Evolutionary conservation across 23 tunicate genomes (phyloP).

Genomic region (Ciona savignyi): DNA sequence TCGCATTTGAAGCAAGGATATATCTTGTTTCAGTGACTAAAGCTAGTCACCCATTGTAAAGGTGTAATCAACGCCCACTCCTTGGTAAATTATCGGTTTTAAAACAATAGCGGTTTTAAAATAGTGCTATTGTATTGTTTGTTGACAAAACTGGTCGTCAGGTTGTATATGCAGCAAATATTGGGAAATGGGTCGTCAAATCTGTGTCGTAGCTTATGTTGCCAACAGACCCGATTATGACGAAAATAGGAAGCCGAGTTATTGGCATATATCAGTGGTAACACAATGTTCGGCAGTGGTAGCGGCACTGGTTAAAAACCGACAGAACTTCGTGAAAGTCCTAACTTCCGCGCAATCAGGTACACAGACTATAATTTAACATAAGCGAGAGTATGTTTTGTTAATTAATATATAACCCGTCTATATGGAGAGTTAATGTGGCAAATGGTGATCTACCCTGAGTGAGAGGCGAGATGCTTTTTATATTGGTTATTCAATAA

Average conservation of each 20-base stretch:
- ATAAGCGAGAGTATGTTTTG: too few species aligned
- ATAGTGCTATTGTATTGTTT: background rate
- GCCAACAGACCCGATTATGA: background rate
- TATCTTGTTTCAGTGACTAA: too few species aligned
- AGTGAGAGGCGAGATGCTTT: too few species aligned
- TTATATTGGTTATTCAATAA: too few species aligned
- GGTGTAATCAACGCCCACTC: too few species aligned
- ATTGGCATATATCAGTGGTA: constrained; percentile 21
- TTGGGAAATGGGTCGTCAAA: background rate
- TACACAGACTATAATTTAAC: constrained; percentile 4
- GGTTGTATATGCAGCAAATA: background rate
- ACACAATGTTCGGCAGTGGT: constrained; percentile 23
- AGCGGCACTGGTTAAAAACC: background rate
- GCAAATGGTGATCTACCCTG: too few species aligned
- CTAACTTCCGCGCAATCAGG: constrained; percentile 29
- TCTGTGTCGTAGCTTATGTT: background rate
- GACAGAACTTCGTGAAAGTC: constrained; percentile 13
- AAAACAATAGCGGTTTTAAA: too few species aligned
- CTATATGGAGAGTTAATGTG: too few species aligned
- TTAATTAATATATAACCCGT: too few species aligned
- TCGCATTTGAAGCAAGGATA: too few species aligned
- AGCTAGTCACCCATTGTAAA: too few species aligned
- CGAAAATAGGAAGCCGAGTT: background rate
- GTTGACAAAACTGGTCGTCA: background rate
- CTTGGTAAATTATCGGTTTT: too few species aligned